Base-by-base conservation (phyloP, 2,888 invertebrate genomes). In the Spatulosminthurus flaviceps region DNA sequence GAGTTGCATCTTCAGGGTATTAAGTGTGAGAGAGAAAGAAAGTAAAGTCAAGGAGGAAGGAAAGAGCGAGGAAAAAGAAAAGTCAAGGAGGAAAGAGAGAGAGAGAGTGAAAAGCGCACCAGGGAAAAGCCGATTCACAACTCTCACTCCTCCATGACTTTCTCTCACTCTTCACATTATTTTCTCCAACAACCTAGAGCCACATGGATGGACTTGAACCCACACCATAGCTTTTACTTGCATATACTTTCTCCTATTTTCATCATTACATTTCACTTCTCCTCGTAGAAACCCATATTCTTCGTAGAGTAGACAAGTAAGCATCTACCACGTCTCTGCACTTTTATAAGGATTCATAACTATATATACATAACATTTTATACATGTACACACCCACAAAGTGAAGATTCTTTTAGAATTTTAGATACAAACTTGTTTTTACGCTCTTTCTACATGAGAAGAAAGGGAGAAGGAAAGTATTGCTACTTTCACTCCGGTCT, bases 21-120 rank as follows among this genome's bases (percentile, higher is more conserved):
- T n/a, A n/a, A n/a, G n/a, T 51, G n/a, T 51, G n/a, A 51, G 51
- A 5, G 9, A 19, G 7, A 19, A 1, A 51, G 34, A 67, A 19
- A 29, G 28, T 5, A 28, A 28, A 67, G 28, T 13, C 21, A 16
- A 67, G 28, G 29, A n/a, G 13, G 28, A 67, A 28, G 16, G 13
- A 13, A 13, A 22, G n/a, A 51, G 51, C 51, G 9, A 19, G 7
- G 51, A 1, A 51, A 67, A 19, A 29, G 28, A n/a, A 28, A 28
- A 67, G 28, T 13, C 21, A 16, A 67, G 28, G 29, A n/a, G 13
- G 28, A 67, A 28, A n/a, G n/a, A n/a, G 2, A 22, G 66, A 4
- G n/a, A 16, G 26, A 72, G 29, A 60, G 73, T 28, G 28, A 73
- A 73, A 73, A 60, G 60, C 73, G 73, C 73, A 73, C 73, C 26